Evolutionary conservation across 30 jellyfish, hydroid and myxozoan genomes (phyloP).

Genomic region (Pseudorhiza aurosa): DNA sequence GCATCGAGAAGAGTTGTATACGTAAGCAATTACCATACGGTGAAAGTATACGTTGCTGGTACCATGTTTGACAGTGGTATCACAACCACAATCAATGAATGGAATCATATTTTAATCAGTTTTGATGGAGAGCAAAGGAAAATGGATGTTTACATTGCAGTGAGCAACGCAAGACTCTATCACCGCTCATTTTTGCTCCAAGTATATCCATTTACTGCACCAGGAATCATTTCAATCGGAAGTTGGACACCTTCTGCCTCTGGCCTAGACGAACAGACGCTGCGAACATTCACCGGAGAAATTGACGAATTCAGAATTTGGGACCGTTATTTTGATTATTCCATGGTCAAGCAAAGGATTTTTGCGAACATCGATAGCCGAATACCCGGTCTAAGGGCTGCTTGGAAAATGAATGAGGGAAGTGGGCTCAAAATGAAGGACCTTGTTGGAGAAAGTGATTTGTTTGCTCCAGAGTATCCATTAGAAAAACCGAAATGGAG

Average conservation of each 20-base stretch:
- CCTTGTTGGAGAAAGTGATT: slow-evolving; percentile 34
- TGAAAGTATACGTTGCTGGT: slow-evolving; percentile 32
- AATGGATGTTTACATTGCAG: slow-evolving; percentile 39
- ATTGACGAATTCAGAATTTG: slow-evolving; percentile 63
- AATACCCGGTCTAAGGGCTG: slow-evolving; percentile 48
- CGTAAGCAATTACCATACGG: slow-evolving; percentile 22
- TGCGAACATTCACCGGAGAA: slow-evolving; percentile 44
- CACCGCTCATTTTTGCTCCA: slow-evolving; percentile 33
- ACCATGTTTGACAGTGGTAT: slow-evolving; percentile 44
- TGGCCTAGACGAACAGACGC: slow-evolving; percentile 17
- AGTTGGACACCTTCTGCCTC: slow-evolving; percentile 62
- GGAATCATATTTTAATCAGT: slow-evolving; percentile 52
- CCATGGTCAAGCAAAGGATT: slow-evolving; percentile 51
- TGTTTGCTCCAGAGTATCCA: slow-evolving; percentile 57
- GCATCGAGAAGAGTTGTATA: slow-evolving; percentile 18
- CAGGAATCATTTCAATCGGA: slow-evolving; percentile 46
- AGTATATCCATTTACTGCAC: slow-evolving; percentile 14
- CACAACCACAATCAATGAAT: slow-evolving; percentile 6
- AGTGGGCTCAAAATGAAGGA: slow-evolving; percentile 32
- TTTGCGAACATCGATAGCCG: slow-evolving; percentile 49
- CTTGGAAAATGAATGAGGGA: slow-evolving; percentile 65
- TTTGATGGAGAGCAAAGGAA: background rate
- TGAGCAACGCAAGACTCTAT: background rate
- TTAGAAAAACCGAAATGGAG: slow-evolving; percentile 57
- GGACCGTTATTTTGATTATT: slow-evolving; percentile 34